These are phyloP conservation scores for Sardinella longiceps DNA, from an alignment of 2,797 vertebrate genomes.

Conservation along the genomic window DNA sequence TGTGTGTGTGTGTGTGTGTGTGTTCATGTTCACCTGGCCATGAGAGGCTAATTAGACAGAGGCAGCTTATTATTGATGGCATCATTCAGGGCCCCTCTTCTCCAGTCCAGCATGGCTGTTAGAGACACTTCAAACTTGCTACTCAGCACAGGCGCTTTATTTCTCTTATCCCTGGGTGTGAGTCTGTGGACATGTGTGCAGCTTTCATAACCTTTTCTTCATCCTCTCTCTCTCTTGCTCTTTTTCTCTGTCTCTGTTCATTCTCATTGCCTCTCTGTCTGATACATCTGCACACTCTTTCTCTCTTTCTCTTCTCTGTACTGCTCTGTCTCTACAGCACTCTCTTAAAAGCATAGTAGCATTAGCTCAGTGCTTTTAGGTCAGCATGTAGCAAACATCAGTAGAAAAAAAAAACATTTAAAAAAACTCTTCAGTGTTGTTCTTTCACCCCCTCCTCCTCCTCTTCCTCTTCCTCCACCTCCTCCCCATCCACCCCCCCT, in stretches of 20 bases:
- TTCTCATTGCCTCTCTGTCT: too few relatives aligned
- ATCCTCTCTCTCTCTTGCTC: not conserved
- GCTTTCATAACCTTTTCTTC: not conserved
- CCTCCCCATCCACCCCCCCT: not conserved
- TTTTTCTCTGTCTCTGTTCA: not conserved
- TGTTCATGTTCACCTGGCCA: not conserved
- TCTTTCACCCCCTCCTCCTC: not conserved
- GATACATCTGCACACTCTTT: not conserved
- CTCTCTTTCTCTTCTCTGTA: not conserved
- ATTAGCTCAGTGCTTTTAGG: constrained; percentile 12
- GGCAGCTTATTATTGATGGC: constrained; percentile 9
- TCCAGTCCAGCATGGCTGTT: not conserved
- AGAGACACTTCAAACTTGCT: not conserved
- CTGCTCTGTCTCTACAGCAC: not conserved
- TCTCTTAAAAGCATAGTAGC: not conserved
- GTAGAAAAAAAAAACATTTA: not conserved
- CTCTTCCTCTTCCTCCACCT: not conserved
- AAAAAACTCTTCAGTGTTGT: not conserved
- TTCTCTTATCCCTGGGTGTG: not conserved
- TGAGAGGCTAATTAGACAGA: constrained; percentile 1
- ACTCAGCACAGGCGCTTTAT: not conserved
- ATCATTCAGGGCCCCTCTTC: not conserved
- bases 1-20: not conserved
- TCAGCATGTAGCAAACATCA: constrained; percentile 14
- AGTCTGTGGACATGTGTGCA: not conserved